Percentiles rank a stretch among this genome's conserved stretches.
Conservation (phyloP, 2,797 vertebrate genomes). For the Streptopelia turtur region DNA sequence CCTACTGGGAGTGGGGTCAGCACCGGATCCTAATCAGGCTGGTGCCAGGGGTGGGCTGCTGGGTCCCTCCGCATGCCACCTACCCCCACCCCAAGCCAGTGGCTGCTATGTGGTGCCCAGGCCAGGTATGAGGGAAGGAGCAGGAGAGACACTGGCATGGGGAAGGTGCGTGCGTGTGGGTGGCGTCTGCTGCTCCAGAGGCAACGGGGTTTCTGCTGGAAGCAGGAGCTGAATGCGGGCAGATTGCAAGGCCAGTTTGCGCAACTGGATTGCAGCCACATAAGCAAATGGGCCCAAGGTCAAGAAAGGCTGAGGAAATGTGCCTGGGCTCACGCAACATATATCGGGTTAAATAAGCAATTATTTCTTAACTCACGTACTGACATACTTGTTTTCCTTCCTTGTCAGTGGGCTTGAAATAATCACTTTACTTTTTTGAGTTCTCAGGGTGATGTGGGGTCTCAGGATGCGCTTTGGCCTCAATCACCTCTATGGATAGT, state of each 20-base stretch:
- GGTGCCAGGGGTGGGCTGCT: too few species aligned
- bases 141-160: rapidly evolving
- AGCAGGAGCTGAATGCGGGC: neutral
- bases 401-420: neutral
- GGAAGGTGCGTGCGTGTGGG: rapidly evolving
- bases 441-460: rapidly evolving
- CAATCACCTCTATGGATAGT: neutral
- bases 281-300: neutral
- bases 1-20: rapidly evolving
- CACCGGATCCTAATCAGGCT: neutral
- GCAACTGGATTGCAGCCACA: neutral
- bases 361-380: neutral
- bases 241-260: neutral
- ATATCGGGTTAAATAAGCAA: neutral
- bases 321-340: neutral
- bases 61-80: rapidly evolving
- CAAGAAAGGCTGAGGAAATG: neutral
- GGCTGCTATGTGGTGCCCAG: rapidly evolving
- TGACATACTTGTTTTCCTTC: conserved; percentile 2
- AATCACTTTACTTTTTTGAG: neutral
- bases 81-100: rapidly evolving
- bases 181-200: neutral
- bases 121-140: neutral
- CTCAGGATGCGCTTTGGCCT: neutral
- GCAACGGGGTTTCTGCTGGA: neutral